These are phyloP conservation scores for Hyperoplus immaculatus DNA, from an alignment of 2,797 vertebrate genomes.

Conservation along the genomic window DNA sequence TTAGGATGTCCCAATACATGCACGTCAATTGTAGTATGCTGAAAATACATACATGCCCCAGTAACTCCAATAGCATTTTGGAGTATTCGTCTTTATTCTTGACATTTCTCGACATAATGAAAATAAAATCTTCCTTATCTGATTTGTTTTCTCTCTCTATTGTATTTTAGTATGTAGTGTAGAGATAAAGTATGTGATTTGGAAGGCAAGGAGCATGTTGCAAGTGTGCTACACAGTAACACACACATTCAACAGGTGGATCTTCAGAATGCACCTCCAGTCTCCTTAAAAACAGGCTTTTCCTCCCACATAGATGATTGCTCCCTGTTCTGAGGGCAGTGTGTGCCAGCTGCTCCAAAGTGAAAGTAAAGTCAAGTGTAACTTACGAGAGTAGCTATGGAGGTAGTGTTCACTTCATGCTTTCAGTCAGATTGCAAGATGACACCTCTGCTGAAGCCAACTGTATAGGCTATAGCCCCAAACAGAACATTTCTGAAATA, in stretches of 20 bases:
- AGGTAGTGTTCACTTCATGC: neutral
- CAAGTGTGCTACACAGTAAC: neutral
- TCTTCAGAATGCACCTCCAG: neutral
- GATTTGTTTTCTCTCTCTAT: too few relatives aligned
- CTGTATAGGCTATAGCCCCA: neutral
- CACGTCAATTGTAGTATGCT: too few relatives aligned
- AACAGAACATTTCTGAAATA: neutral
- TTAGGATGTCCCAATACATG: too few relatives aligned
- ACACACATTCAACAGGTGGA: neutral
- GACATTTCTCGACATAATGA: too few relatives aligned
- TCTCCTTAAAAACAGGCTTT: neutral
- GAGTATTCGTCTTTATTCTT: too few relatives aligned
- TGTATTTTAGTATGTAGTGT: too few relatives aligned
- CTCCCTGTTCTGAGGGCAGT: neutral
- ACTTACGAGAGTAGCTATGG: neutral
- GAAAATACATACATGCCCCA: too few relatives aligned
- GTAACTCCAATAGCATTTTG: too few relatives aligned
- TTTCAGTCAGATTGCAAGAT: neutral
- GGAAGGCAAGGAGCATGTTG: neutral
- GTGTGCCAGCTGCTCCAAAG: neutral
- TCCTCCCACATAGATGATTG: neutral
- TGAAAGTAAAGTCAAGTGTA: neutral
- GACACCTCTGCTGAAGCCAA: neutral
- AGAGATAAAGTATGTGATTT: too few relatives aligned
- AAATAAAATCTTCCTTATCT: too few relatives aligned